Evolutionary conservation across 2,888 invertebrate species (phyloP), one percentile per base, ranked within the genome.

Genomic region (Sthenelais limicola): DNA sequence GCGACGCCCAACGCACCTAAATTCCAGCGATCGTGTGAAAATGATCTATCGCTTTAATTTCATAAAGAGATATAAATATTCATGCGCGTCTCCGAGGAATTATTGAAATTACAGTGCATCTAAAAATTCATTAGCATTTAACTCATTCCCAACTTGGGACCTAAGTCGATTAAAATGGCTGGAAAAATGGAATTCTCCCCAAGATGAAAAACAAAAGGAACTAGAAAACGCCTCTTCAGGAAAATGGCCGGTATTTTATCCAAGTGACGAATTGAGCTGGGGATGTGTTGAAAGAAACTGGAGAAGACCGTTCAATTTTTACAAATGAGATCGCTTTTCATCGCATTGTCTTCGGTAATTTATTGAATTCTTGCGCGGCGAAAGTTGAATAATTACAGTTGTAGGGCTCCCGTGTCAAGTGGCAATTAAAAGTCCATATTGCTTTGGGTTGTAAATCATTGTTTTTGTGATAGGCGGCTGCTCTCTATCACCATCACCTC

Each of bases 111-210:
- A 62, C 62, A 62, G 21, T n/a, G 62, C 62, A 18, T 43, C 38
- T 35, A 62, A 62, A 62, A 62, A 62, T 62, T 62, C 62, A 62
- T 62, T 62, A 62, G 62, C 62, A 62, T 62, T 62, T 62, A 62
- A 62, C 62, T 62, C 62, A 62, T 62, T 62, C 62, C 62, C 62
- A 38, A 24, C 62, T 26, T 62, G 62, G 62, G 62, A 62, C 62
- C 43, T 24, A 62, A 62, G 62, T 62, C 24, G 62, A 62, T 38
- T 26, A 38, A 43, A 21, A 62, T n/a, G 33, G 18, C 32, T 33
- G 33, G 56, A 56, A 56, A 56, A 56, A 12, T 4, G 28, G 32
- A 56, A 33, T 56, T 56, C 56, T 56, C 56, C 56, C 32, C n/a
- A 32, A 62, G 9, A 62, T 62, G 35, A 62, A 62, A 62, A 62